These are phyloP conservation scores for Alces alces DNA, from an alignment of 2,113 vertebrate species.

Conservation along the genomic window DNA sequence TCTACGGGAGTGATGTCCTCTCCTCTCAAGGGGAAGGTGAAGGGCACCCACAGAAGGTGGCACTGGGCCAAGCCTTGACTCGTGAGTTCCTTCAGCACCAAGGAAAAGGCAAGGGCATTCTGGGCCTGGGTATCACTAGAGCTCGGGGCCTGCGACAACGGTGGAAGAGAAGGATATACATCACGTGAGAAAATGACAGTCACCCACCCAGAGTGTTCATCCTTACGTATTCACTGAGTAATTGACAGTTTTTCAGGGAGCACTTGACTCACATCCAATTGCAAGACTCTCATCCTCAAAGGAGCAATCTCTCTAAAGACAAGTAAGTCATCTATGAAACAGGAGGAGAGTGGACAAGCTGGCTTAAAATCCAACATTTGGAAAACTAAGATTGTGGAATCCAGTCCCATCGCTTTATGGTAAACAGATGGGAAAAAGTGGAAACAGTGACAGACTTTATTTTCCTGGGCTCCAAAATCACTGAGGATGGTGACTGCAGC, in stretches of 20 bases:
- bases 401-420: not conserved
- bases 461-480: not conserved
- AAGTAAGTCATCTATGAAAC: not conserved
- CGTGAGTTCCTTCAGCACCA: not conserved
- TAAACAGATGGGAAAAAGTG: not conserved
- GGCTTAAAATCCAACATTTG: not conserved
- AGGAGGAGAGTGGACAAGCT: not conserved
- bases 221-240: not conserved
- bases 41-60: not conserved
- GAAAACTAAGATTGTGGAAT: not conserved
- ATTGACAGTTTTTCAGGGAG: not conserved
- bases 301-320: not conserved
- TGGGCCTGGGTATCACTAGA: fast-evolving
- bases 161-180: not conserved
- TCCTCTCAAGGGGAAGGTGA: not conserved
- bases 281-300: not conserved
- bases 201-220: not conserved
- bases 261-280: not conserved
- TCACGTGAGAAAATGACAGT: not conserved
- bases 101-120: not conserved
- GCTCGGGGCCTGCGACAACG: no score
- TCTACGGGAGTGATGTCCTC: not conserved
- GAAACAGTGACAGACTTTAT: not conserved
- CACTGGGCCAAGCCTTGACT: not conserved
- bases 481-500: not conserved